These are phyloP conservation scores for Baccha elongata DNA, from an alignment of 2,888 invertebrate species.

Conservation along the genomic window DNA sequence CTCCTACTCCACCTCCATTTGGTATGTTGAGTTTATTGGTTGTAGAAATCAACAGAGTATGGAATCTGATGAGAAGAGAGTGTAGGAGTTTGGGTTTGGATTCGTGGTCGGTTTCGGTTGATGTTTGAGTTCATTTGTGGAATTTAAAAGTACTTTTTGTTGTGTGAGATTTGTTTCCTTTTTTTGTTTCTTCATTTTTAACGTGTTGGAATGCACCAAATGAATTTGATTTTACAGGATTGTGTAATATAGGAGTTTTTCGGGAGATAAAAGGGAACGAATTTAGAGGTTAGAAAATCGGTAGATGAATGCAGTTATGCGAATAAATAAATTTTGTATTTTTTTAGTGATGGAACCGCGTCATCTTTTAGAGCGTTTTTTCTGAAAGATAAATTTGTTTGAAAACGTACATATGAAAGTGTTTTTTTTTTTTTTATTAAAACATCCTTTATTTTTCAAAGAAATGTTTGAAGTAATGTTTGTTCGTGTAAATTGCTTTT, in stretches of 20 bases:
- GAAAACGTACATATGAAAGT: too few species aligned
- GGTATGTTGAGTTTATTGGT: conserved; percentile 2
- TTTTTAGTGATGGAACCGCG: too few species aligned
- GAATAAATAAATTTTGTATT: neutral
- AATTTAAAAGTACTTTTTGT: conserved; percentile 12
- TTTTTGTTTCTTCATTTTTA: neutral
- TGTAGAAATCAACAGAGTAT: conserved; percentile 30
- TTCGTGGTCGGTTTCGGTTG: conserved; percentile 3
- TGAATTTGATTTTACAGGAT: neutral
- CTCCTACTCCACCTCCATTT: neutral
- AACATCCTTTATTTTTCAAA: too few species aligned
- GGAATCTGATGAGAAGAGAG: neutral
- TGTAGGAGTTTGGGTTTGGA: neutral
- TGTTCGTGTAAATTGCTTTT: too few species aligned
- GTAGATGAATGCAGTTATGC: neutral
- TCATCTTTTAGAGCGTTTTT: too few species aligned
- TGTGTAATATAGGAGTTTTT: neutral
- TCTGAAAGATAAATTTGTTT: too few species aligned
- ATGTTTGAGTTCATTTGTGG: conserved; percentile 27
- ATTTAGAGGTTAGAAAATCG: neutral
- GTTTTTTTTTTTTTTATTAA: too few species aligned
- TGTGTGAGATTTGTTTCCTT: neutral
- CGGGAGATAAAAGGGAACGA: neutral
- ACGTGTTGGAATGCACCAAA: conserved; percentile 10
- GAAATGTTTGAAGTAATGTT: too few species aligned